Evolutionary conservation across 2,797 vertebrate species (phyloP).

Genomic region (Etheostoma perlongum): DNA sequence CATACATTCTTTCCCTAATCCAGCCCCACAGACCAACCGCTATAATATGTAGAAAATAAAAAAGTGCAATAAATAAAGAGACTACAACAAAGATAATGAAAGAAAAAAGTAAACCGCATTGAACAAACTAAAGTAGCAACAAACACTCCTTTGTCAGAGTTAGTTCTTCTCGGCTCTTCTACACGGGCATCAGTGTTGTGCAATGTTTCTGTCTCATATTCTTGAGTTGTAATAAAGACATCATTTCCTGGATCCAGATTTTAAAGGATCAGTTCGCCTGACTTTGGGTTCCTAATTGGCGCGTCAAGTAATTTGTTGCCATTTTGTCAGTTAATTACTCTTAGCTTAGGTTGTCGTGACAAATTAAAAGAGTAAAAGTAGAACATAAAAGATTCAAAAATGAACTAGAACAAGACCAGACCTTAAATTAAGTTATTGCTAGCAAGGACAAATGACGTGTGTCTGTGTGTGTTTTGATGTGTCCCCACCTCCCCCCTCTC

Average conservation of each 20-base stretch:
- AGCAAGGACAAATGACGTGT: neutral
- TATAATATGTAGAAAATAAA: too few relatives aligned
- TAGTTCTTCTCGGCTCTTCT: too few relatives aligned
- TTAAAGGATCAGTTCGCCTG: too few relatives aligned
- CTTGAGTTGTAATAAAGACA: neutral
- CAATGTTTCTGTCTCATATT: neutral
- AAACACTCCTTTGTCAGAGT: neutral
- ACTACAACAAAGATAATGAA: neutral
- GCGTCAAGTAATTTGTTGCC: neutral
- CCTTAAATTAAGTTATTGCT: too few relatives aligned
- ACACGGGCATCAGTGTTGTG: neutral
- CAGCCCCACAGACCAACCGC: neutral
- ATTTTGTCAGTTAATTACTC: neutral
- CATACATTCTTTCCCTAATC: neutral
- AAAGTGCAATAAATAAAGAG: too few relatives aligned
- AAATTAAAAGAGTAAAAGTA: too few relatives aligned
- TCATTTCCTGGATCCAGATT: neutral
- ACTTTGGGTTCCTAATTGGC: neutral
- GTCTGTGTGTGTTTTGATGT: neutral
- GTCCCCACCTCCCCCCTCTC: neutral
- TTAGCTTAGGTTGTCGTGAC: neutral
- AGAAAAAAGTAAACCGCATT: neutral
- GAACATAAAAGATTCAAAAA: neutral
- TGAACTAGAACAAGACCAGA: neutral
- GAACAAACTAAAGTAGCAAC: too few relatives aligned